Evolutionary conservation across 2,113 vertebrate genomes (phyloP).

Genomic region (Crocuta crocuta): DNA sequence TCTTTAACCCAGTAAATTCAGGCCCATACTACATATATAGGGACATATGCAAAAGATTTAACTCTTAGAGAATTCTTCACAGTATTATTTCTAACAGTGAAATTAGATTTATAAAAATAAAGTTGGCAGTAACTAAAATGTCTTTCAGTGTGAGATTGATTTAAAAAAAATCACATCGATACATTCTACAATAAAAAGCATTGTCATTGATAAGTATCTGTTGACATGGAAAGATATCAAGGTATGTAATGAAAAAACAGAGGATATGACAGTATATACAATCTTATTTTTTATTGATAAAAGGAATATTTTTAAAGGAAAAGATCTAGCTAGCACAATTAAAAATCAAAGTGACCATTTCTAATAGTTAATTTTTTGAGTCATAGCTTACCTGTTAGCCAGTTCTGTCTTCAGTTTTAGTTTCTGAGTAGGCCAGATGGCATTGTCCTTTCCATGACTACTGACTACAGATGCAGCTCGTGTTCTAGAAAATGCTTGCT

Average conservation of each 20-base stretch:
- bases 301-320: conserved; percentile 45
- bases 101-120: neutral
- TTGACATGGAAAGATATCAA: neutral
- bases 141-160: neutral
- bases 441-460: neutral
- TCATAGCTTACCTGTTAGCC: neutral
- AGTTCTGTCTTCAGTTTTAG: neutral
- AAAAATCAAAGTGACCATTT: neutral
- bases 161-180: neutral
- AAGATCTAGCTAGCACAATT: neutral
- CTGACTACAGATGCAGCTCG: neutral
- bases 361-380: neutral
- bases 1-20: conserved; percentile 6
- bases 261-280: neutral
- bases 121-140: conserved; percentile 5
- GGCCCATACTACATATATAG: neutral
- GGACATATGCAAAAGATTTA: neutral
- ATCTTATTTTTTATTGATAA: conserved; percentile 23
- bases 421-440: neutral
- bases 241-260: neutral
- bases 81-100: neutral
- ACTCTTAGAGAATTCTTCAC: neutral
- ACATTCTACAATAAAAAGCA: neutral
- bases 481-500: neutral
- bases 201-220: neutral